phyloP scores from a whole-genome alignment of 2,888 invertebrate genomes.

The Creontiades dilutus region DNA sequence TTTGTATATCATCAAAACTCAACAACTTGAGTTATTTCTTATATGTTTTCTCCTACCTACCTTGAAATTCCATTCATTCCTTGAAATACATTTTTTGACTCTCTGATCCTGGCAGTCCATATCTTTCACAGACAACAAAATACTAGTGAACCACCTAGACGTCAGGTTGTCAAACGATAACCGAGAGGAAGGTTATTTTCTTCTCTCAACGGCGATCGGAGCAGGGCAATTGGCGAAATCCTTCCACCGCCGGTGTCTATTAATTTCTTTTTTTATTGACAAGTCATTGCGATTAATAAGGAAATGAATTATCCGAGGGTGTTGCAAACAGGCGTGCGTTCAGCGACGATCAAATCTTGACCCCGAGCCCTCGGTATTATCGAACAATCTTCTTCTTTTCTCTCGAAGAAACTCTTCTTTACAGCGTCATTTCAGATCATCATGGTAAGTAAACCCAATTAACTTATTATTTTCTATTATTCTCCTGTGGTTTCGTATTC shows the following conservation, averaged over 20 bases:
- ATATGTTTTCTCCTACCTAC: no score
- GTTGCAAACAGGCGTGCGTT: neutral
- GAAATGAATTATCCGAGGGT: neutral
- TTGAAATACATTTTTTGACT: no score
- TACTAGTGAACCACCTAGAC: neutral
- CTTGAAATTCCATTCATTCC: no score
- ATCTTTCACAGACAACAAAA: no score
- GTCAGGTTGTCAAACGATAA: neutral
- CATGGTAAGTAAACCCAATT: slow-evolving; percentile 13
- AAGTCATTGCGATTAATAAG: slow-evolving; percentile 17
- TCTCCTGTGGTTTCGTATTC: neutral
- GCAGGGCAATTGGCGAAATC: neutral
- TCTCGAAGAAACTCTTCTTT: neutral
- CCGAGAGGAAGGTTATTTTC: neutral
- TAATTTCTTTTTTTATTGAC: neutral
- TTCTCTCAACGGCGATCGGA: neutral
- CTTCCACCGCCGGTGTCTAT: neutral
- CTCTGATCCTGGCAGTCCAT: no score
- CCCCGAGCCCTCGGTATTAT: neutral
- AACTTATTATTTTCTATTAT: neutral
- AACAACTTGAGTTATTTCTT: no score
- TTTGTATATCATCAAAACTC: no score
- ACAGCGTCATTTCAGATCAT: neutral
- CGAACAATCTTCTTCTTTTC: neutral
- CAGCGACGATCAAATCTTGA: neutral